Evolutionary conservation across 2,888 invertebrate genomes (phyloP).

Genomic region (Cactoblastis cactorum): DNA sequence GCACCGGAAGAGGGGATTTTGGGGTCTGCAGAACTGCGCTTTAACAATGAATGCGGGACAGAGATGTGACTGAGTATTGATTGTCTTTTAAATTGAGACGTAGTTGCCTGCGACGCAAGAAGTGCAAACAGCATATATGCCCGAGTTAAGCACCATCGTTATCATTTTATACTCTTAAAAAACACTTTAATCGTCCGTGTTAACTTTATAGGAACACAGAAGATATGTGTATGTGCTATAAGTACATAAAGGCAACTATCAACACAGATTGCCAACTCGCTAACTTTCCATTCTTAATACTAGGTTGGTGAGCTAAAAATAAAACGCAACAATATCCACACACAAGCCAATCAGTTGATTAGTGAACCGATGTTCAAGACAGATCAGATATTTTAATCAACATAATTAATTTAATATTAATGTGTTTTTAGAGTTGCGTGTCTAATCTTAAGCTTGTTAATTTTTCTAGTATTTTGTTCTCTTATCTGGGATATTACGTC

Average conservation of each 20-base stretch:
- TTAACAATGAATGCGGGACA: constrained; percentile 71
- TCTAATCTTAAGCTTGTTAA: constrained; percentile 18
- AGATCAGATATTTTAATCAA: too few relatives aligned
- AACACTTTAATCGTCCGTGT: too few relatives aligned
- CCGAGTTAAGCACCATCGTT: too few relatives aligned
- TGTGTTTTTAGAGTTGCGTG: neutral
- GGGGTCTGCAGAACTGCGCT: constrained; percentile 68
- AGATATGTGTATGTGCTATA: neutral
- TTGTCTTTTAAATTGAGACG: constrained; percentile 63
- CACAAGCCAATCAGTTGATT: constrained; percentile 52
- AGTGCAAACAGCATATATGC: neutral
- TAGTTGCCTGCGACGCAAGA: constrained; percentile 42
- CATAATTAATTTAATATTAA: too few relatives aligned
- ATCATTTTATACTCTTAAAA: too few relatives aligned
- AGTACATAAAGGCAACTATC: neutral
- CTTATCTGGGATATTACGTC: constrained; percentile 41
- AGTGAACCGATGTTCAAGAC: constrained; percentile 24
- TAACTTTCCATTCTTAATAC: constrained; percentile 69
- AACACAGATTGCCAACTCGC: constrained; percentile 57
- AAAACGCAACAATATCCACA: constrained; percentile 56
- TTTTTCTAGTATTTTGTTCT: constrained; percentile 24
- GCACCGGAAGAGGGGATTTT: constrained; percentile 72
- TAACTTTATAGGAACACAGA: neutral
- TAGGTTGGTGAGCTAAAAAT: constrained; percentile 60
- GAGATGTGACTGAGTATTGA: constrained; percentile 75